Conservation (phyloP, 2,797 vertebrate genomes). For the Taenioides sp. region DNA sequence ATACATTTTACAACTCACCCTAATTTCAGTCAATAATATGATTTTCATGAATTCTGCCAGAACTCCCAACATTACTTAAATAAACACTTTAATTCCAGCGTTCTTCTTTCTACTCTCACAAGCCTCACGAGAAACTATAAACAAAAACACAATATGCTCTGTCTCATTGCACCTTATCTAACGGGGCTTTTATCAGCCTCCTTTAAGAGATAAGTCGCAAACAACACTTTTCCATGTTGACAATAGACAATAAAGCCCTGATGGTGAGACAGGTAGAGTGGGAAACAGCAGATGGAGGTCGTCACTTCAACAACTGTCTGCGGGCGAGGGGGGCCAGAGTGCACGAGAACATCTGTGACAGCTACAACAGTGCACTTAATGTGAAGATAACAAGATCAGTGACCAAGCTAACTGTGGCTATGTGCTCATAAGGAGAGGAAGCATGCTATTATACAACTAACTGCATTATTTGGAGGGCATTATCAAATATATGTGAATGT, state of each 20-base stretch:
- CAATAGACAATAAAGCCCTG: neutral
- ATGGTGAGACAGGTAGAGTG: slow-evolving; percentile 1
- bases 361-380: slow-evolving; percentile 9
- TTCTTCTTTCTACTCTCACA: neutral
- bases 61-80: too few relatives aligned
- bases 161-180: slow-evolving; percentile 24
- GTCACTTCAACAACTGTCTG: slow-evolving; percentile 16
- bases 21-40: too few relatives aligned
- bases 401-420: neutral
- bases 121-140: neutral
- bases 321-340: slow-evolving; percentile 15
- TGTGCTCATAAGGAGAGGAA: neutral
- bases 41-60: too few relatives aligned
- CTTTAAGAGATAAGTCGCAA: slow-evolving; percentile 12
- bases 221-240: slow-evolving; percentile 4
- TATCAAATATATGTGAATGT: neutral
- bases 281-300: slow-evolving; percentile 27
- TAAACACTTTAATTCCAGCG: neutral
- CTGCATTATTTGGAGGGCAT: neutral
- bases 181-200: slow-evolving; percentile 8
- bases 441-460: neutral
- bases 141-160: neutral
- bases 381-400: slow-evolving; percentile 1
- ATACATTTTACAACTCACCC: too few relatives aligned
- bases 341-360: slow-evolving; percentile 24